Evolutionary conservation across 1,140 invertebrate genomes (phyloP).

Genomic region (Brachionus angularis): DNA sequence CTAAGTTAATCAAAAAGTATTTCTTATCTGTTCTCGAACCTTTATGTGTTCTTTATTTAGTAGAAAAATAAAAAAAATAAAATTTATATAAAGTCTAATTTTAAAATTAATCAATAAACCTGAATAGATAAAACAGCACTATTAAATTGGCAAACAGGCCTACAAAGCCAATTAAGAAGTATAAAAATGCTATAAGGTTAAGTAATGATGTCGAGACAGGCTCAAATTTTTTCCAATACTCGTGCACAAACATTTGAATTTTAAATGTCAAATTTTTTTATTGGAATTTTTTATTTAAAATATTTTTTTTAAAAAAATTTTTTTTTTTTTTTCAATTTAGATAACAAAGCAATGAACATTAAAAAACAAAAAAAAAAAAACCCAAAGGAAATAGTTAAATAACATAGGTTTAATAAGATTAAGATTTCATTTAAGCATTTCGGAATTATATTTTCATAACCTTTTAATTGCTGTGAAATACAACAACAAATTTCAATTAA

Average conservation of each 20-base stretch:
- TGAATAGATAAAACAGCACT: neutral
- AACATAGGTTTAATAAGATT: too few species aligned
- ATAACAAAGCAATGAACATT: too few species aligned
- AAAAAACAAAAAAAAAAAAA: too few species aligned
- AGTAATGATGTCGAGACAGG: neutral
- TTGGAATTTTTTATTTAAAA: too few species aligned
- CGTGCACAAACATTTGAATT: neutral
- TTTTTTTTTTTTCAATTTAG: too few species aligned
- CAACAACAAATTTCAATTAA: too few species aligned
- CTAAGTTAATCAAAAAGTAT: neutral
- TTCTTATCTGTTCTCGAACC: neutral
- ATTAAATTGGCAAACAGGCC: neutral
- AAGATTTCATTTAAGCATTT: too few species aligned
- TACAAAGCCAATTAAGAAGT: neutral
- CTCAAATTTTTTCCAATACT: neutral
- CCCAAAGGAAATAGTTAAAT: too few species aligned
- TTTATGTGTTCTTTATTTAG: neutral
- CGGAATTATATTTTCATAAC: too few species aligned
- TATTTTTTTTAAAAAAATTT: too few species aligned
- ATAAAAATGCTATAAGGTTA: neutral
- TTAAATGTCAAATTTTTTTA: too few species aligned
- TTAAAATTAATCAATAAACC: neutral
- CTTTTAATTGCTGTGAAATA: too few species aligned
- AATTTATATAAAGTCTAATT: neutral
- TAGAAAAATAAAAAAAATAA: neutral